A percentile compares a stretch with the other conserved stretches of the same genome.
phyloP scores from a whole-genome alignment of 2,888 invertebrate species.

The Papilio gigon region DNA sequence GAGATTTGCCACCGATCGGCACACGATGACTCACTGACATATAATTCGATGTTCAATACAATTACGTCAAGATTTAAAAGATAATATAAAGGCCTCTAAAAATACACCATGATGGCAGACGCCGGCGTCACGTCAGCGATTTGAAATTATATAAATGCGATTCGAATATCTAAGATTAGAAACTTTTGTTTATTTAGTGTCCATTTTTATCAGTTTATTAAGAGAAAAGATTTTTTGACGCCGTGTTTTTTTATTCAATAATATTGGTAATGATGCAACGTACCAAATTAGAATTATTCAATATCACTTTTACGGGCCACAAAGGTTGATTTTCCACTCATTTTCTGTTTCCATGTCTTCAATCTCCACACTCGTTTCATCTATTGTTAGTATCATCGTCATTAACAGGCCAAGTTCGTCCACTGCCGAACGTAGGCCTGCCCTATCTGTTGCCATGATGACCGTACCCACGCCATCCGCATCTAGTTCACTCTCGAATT shows the following conservation, averaged over 20 bases:
- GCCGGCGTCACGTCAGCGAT: slow-evolving; percentile 31
- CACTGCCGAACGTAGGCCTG: too few species aligned
- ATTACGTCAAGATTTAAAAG: slow-evolving; percentile 58
- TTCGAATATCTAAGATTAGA: slow-evolving; percentile 1
- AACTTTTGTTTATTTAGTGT: slow-evolving; percentile 9
- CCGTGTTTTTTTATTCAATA: background rate
- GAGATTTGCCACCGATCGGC: slow-evolving; percentile 60
- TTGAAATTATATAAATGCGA: slow-evolving; percentile 17
- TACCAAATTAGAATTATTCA: background rate
- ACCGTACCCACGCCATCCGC: too few species aligned
- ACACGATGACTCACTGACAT: slow-evolving; percentile 67
- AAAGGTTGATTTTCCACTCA: too few species aligned
- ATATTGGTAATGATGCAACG: background rate
- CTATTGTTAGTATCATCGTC: too few species aligned
- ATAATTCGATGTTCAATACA: slow-evolving; percentile 72
- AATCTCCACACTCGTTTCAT: background rate
- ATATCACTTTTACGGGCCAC: background rate
- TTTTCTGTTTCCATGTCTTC: background rate
- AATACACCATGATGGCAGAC: slow-evolving; percentile 50
- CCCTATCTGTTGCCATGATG: too few species aligned
- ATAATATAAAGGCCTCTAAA: slow-evolving; percentile 55
- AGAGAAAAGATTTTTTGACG: background rate
- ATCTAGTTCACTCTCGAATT: too few species aligned
- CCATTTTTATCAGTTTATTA: background rate
- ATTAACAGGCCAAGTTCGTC: too few species aligned